phyloP scores from a whole-genome alignment of 2,888 invertebrate genomes.

The Cryptocephalus moraei region DNA sequence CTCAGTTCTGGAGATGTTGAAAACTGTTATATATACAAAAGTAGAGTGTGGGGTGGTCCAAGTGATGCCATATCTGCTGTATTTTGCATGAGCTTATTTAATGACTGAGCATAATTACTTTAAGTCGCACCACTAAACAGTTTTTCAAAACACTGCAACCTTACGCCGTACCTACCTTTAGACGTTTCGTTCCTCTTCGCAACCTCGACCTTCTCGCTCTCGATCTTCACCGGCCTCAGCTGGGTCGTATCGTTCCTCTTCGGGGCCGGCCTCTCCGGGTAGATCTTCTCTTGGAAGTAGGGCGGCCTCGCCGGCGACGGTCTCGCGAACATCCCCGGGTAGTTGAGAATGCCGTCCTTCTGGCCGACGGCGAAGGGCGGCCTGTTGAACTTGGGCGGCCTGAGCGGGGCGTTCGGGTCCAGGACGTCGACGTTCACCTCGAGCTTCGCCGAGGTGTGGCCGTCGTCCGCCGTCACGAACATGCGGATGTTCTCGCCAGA shows the following conservation, averaged over 20 bases:
- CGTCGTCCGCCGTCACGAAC: constrained; percentile 59
- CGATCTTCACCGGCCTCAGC: no score
- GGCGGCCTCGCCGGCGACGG: constrained; percentile 21
- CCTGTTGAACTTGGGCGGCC: constrained; percentile 17
- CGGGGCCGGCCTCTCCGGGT: neutral
- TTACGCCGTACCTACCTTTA: no score
- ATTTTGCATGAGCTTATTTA: no score
- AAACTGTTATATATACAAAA: no score
- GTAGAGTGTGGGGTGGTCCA: no score
- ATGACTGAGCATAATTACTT: no score
- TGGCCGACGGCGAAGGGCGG: constrained; percentile 14
- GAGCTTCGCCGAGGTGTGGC: constrained; percentile 51
- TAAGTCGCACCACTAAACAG: no score
- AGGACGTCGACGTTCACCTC: constrained; percentile 58
- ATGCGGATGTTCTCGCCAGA: constrained; percentile 55
- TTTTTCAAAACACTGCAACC: no score
- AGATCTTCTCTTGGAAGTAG: neutral
- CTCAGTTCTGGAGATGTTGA: no score
- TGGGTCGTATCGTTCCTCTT: constrained; percentile 8
- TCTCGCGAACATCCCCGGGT: constrained; percentile 18
- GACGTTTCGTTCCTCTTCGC: no score
- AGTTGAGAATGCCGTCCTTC: constrained; percentile 13
- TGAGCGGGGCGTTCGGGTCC: constrained; percentile 27
- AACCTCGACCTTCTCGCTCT: no score
- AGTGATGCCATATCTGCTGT: no score